These are phyloP conservation scores for Parelbella ahira DNA, from an alignment of 2,888 invertebrate genomes.

Conservation along the genomic window DNA sequence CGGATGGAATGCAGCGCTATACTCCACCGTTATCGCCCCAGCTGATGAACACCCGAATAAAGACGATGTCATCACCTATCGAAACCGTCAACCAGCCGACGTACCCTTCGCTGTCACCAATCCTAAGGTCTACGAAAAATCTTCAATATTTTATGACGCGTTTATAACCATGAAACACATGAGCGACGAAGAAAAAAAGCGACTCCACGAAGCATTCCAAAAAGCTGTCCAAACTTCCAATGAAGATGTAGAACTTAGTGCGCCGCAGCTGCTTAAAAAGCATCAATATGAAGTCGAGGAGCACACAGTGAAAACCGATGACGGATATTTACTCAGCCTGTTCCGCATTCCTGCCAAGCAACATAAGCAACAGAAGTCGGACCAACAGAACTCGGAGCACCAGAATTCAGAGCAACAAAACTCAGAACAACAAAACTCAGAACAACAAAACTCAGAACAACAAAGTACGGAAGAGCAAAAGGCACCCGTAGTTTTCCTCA, in stretches of 20 bases:
- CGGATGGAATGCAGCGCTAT: constrained; percentile 34
- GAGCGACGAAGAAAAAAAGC: constrained; percentile 46
- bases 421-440: too few species aligned
- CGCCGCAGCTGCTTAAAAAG: constrained; percentile 56
- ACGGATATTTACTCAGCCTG: constrained; percentile 65
- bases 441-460: too few species aligned
- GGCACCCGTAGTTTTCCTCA: constrained; percentile 72
- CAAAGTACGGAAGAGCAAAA: too few species aligned
- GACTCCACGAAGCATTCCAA: constrained; percentile 46
- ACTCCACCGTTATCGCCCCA: constrained; percentile 35
- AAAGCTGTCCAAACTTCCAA: constrained; percentile 36
- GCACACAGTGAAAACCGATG: constrained; percentile 60
- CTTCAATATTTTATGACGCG: constrained; percentile 51
- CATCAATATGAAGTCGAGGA: constrained; percentile 58
- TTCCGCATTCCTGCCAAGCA: constrained; percentile 61
- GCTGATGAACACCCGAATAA: constrained; percentile 33
- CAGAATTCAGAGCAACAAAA: too few species aligned
- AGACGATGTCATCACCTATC: constrained; percentile 48
- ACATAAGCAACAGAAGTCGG: not conserved
- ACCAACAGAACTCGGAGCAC: too few species aligned
- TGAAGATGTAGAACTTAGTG: constrained; percentile 46
- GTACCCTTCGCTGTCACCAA: constrained; percentile 35
- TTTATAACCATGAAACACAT: constrained; percentile 52
- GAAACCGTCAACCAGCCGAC: too few species aligned
- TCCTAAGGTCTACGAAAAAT: constrained; percentile 46